phyloP scores from a whole-genome alignment of 2,888 invertebrate genomes.

The Diadegma fenestrale region DNA sequence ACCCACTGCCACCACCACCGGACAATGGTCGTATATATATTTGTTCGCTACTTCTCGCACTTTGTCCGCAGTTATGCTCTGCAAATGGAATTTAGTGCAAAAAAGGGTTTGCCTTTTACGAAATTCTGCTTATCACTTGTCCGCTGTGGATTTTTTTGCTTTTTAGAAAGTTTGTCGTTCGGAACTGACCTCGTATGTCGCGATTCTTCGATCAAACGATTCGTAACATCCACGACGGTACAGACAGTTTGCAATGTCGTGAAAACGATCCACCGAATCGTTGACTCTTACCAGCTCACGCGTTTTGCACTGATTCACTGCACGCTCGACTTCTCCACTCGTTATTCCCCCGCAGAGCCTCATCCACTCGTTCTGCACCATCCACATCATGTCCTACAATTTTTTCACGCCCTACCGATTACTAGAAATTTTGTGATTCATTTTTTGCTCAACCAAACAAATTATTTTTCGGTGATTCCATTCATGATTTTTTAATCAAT shows the following conservation, averaged over 20 bases:
- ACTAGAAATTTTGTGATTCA: neutral
- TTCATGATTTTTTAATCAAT: neutral
- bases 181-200: slow-evolving; percentile 69
- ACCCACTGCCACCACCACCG: slow-evolving; percentile 85
- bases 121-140: too few species aligned
- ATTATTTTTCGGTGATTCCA: neutral
- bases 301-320: slow-evolving; percentile 80
- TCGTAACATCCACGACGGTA: slow-evolving; percentile 80
- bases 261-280: slow-evolving; percentile 81
- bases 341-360: slow-evolving; percentile 81
- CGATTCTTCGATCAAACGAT: slow-evolving; percentile 73
- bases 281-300: slow-evolving; percentile 78
- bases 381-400: slow-evolving; percentile 82
- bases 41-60: slow-evolving; percentile 74
- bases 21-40: slow-evolving; percentile 85
- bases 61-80: slow-evolving; percentile 63
- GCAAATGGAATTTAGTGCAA: slow-evolving; percentile 32
- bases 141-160: neutral
- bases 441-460: neutral
- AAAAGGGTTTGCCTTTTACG: neutral
- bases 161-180: neutral
- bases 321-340: slow-evolving; percentile 81
- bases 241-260: slow-evolving; percentile 83
- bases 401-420: neutral
- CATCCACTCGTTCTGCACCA: slow-evolving; percentile 85